Conservation (phyloP, 1,140 invertebrate genomes). For the Hyposmocoma kahamanoa region DNA sequence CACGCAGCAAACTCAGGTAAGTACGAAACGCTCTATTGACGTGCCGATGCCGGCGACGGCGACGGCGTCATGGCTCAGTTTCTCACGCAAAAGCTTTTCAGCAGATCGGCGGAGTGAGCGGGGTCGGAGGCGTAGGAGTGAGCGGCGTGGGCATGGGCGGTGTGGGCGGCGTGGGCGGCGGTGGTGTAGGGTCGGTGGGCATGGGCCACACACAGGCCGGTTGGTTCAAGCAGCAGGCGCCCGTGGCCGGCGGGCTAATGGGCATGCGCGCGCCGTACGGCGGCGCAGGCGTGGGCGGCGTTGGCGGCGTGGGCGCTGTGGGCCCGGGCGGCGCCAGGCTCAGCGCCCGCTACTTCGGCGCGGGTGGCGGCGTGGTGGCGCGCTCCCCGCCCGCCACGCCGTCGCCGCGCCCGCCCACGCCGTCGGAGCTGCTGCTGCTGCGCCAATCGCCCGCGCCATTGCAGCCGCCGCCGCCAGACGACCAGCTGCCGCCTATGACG, state of each 20-base stretch:
- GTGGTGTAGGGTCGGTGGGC: constrained; percentile 48
- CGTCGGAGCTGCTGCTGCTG: constrained; percentile 58
- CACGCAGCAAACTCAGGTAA: constrained; percentile 71
- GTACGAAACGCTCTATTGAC: constrained; percentile 1
- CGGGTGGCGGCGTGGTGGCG: constrained; percentile 70
- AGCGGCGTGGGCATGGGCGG: constrained; percentile 35
- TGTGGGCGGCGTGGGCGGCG: constrained; percentile 37
- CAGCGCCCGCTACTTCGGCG: constrained; percentile 35
- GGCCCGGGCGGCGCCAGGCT: constrained; percentile 32
- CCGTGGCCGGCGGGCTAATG: constrained; percentile 9
- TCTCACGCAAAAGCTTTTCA: background rate
- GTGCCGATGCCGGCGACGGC: background rate
- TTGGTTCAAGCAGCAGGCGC: constrained; percentile 5
- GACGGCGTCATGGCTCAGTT: background rate
- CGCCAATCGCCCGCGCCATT: constrained; percentile 79
- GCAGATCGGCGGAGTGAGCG: constrained; percentile 43
- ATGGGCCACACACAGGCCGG: constrained; percentile 33
- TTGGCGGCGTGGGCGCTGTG: constrained; percentile 32
- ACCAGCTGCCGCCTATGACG: constrained; percentile 84
- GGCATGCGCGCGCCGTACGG: constrained; percentile 44
- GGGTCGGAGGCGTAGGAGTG: constrained; percentile 24
- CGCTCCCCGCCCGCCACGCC: constrained; percentile 85
- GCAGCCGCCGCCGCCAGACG: constrained; percentile 81
- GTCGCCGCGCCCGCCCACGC: constrained; percentile 55
- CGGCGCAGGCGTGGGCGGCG: constrained; percentile 22